Evolutionary conservation across 2,797 vertebrate species (phyloP), one percentile per base, ranked within the genome.

Genomic region (Coluber constrictor): DNA sequence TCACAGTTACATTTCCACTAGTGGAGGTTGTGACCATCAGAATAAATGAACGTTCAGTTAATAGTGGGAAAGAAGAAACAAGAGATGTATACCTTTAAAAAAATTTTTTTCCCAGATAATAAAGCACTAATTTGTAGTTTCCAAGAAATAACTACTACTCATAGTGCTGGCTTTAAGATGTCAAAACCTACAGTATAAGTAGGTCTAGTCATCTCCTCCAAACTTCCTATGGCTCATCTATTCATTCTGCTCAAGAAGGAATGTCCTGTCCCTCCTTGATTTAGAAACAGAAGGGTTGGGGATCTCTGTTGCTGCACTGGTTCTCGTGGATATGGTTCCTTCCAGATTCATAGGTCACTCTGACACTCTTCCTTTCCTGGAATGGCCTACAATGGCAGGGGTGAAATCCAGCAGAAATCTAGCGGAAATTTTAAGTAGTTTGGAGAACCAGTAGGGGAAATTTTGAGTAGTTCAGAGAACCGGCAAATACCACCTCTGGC

Each of bases 41-140:
- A 59, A 37, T 74, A 89, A 92, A 95, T 43, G 91, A 91, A 93
- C 88, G 70, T 13, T 66, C 32, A 90, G 9, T 54, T 13, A 37
- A 56, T 88, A 37, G 57, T 89, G 32, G 61, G 66, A 4, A 94
- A 90, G 0, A 32, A 51, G 86, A 70, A 90, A 6, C 37, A 91
- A 79, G 5, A 96, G 89, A 70, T 5, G 7, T 16, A 20, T 56
- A 12, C 86, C 57, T 89, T 59, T 27, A 63, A 29, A 63, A 63
- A 27, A 63, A 47, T 91, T 55, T 55, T 56, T 56, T 95, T 96
- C 92, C 87, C 90, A 89, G 70, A 92, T 90, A 94, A 94, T 93
- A 92, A 94, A 92, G 92, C 90, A 0, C 54, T 87, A 93, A 89
- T 90, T 88, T 95, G 0, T 23, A 25, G 94, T 96, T 95, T 91